phyloP scores from a whole-genome alignment of 2,797 vertebrate species.

The Gorsachius magnificus region DNA sequence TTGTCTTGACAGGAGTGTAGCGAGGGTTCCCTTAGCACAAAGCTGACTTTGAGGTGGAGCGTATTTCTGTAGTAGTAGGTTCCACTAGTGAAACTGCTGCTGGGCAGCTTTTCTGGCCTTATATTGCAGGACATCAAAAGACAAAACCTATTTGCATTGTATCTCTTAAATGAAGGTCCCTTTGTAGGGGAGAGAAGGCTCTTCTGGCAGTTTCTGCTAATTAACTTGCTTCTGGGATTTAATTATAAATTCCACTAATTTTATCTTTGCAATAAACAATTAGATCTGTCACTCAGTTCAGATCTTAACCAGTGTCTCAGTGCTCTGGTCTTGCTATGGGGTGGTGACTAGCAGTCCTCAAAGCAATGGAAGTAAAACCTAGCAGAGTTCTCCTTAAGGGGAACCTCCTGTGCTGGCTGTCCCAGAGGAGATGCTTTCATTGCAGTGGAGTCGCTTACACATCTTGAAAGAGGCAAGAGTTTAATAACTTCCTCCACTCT shows the following conservation, averaged over 20 bases:
- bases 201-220: neutral
- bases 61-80: neutral
- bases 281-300: neutral
- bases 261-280: neutral
- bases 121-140: neutral
- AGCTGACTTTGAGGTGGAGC: neutral
- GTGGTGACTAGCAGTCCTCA: neutral
- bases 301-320: neutral
- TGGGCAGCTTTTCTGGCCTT: neutral
- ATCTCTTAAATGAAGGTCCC: neutral
- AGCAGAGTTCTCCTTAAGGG: neutral
- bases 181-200: neutral
- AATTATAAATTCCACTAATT: neutral
- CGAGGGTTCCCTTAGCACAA: neutral
- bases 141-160: neutral
- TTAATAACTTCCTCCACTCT: neutral
- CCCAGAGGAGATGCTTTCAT: neutral
- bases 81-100: neutral
- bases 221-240: constrained; percentile 23
- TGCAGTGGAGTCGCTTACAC: neutral
- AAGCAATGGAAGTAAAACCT: neutral
- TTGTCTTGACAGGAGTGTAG: neutral
- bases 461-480: neutral
- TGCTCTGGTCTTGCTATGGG: neutral
- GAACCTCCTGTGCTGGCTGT: neutral